phyloP scores from a whole-genome alignment of 2,113 vertebrate species.

The Peromyscus leucopus region DNA sequence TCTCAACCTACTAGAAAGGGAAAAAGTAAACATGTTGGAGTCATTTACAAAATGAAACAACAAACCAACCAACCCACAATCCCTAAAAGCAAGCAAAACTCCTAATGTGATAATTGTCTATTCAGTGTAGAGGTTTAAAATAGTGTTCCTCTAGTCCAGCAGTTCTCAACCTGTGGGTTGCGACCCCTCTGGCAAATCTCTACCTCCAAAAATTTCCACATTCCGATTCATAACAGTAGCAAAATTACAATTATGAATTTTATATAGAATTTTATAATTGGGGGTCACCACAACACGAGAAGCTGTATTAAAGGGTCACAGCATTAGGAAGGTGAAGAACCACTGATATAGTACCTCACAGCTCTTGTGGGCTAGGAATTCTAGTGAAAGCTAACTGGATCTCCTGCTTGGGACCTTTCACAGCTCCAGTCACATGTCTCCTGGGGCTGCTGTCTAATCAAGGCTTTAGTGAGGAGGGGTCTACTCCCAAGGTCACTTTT shows the following conservation, averaged over 20 bases:
- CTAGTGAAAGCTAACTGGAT: neutral
- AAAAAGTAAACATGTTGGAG: neutral
- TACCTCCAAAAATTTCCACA: neutral
- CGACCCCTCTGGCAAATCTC: neutral
- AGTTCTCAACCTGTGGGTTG: neutral
- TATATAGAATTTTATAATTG: neutral
- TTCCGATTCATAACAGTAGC: neutral
- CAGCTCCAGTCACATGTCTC: neutral
- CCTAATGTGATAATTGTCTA: neutral
- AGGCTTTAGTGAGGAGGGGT: neutral
- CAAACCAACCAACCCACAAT: neutral
- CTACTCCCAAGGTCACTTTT: neutral
- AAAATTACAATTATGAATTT: neutral
- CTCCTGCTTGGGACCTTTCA: neutral
- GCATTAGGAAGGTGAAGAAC: neutral
- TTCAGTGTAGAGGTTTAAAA: neutral
- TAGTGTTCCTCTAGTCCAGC: neutral
- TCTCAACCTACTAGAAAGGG: neutral
- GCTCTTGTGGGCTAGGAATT: neutral
- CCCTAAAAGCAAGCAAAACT: neutral
- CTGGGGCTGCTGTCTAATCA: neutral
- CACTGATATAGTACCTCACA: neutral
- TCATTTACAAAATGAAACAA: neutral
- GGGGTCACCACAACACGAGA: neutral
- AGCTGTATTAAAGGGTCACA: neutral